Evolutionary conservation across 2,797 vertebrate genomes (phyloP).

Genomic region (Salmo trutta): DNA sequence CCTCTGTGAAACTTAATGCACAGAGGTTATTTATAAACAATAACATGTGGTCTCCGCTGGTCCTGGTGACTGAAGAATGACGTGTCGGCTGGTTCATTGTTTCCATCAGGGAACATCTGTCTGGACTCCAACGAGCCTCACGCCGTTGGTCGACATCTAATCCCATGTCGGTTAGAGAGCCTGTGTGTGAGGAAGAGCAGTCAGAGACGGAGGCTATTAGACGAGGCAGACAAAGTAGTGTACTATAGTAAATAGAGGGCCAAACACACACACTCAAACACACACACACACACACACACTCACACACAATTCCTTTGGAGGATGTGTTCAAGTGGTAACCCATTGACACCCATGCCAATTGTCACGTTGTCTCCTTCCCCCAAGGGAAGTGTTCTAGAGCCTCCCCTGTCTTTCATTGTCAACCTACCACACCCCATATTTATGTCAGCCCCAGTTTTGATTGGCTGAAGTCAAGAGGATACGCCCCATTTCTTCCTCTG

Average conservation of each 20-base stretch:
- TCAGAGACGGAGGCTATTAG: background rate
- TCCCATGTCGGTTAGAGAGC: background rate
- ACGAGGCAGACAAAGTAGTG: background rate
- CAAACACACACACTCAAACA: slow-evolving; percentile 5
- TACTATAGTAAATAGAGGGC: background rate
- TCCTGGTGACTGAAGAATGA: slow-evolving; percentile 26
- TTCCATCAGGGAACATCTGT: slow-evolving; percentile 69
- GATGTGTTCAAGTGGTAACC: slow-evolving; percentile 11
- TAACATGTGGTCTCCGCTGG: slow-evolving; percentile 68
- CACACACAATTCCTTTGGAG: background rate
- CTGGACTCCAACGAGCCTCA: slow-evolving; percentile 56
- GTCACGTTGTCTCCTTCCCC: slow-evolving; percentile 34
- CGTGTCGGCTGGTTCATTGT: slow-evolving; percentile 44
- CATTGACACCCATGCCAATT: slow-evolving; percentile 64
- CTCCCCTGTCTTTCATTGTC: background rate
- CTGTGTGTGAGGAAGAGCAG: background rate
- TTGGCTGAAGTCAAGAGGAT: background rate
- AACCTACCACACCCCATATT: background rate
- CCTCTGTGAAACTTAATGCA: slow-evolving; percentile 51
- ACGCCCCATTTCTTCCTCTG: background rate
- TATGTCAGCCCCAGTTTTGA: background rate
- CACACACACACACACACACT: background rate
- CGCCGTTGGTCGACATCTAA: slow-evolving; percentile 36
- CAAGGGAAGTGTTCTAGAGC: slow-evolving; percentile 52
- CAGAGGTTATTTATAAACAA: slow-evolving; percentile 79